Conservation (phyloP, 2,113 vertebrate species). For the Eptesicus fuscus region DNA sequence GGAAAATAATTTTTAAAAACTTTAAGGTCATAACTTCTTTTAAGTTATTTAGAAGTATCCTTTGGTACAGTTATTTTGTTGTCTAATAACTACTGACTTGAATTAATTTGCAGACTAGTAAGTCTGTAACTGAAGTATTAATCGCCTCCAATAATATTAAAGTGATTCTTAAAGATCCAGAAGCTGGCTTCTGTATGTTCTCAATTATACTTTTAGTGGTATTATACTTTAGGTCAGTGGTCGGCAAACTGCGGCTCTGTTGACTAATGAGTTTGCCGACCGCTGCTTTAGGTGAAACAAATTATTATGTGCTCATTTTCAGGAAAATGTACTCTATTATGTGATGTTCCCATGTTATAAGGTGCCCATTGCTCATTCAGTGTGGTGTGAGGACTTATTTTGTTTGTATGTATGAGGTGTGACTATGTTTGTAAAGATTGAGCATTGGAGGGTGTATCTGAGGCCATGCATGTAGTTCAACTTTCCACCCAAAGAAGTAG, state of each 20-base stretch:
- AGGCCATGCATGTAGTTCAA: not conserved
- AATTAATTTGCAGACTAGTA: conserved; percentile 42
- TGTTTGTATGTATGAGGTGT: not conserved
- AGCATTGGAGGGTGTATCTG: not conserved
- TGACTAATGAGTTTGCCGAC: no score
- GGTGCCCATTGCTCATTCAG: not conserved
- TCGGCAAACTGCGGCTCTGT: no score
- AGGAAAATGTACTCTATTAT: conserved; percentile 23
- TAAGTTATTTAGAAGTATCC: conserved; percentile 38
- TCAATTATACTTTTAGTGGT: conserved; percentile 9
- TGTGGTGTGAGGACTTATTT: not conserved
- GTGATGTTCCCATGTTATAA: not conserved
- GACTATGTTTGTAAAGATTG: not conserved
- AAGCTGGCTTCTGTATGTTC: conserved; percentile 61
- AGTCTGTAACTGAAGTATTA: conserved; percentile 52
- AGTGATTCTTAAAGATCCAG: conserved; percentile 50
- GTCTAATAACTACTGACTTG: conserved; percentile 46
- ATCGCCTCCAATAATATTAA: conserved; percentile 18
- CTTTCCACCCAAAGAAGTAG: conserved; percentile 2
- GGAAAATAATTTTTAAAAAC: not conserved
- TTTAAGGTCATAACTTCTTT: conserved; percentile 34
- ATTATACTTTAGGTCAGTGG: conserved; percentile 4
- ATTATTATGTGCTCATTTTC: conserved; percentile 38
- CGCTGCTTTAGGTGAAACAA: conserved; percentile 26
- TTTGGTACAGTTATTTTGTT: conserved; percentile 34